Evolutionary conservation across 2,888 invertebrate species (phyloP), one percentile per base, ranked within the genome.

Genomic region (Drosophila meridiana): DNA sequence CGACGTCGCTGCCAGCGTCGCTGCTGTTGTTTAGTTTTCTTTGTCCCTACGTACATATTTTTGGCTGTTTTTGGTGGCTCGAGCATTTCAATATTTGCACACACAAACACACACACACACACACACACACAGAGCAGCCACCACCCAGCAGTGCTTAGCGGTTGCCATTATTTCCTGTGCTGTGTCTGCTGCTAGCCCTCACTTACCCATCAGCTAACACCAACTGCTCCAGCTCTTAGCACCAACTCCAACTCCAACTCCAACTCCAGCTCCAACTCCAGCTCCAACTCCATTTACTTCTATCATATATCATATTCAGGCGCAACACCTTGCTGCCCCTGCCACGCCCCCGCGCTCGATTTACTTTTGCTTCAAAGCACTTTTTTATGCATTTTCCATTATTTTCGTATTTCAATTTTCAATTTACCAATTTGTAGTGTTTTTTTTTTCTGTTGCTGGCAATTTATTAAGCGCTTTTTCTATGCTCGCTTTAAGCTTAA

Each of bases 1-100:
- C 63, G 34, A 58, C 40, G 32, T 32, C 32, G 61, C 67, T 58
- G 66, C 62, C 20, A 1, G 14, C 65, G 60, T 30, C 55, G 67
- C 67, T 80, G 84, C 82, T 89, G 87, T 88, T 87, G 85, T 85
- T 85, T 85, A 89, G 89, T 83, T 82, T 90, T 89, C 89, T 84
- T 88, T 90, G 90, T 81, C 69, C 72, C 79, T 73, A 82, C 77
- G 57, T 70, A 65, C 60, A 71, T 64, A 75, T 69, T 67, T 42
- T 73, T 71, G 59, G 55, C 65, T 66, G 67, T 68, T 73, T 75
- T 80, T 75, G 76, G 71, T 83, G 83, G 80, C 72, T 69, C 73
- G 77, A 78, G 81, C 79, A 74, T 78, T 90, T 88, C 89, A 87
- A 89, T 86, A 87, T 87, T 87, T 89, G 87, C 89, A 83, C 68